A percentile compares a stretch with the other conserved stretches of the same genome.
phyloP scores from a whole-genome alignment of 2,888 invertebrate genomes.

The Dysmachus trigonus region DNA sequence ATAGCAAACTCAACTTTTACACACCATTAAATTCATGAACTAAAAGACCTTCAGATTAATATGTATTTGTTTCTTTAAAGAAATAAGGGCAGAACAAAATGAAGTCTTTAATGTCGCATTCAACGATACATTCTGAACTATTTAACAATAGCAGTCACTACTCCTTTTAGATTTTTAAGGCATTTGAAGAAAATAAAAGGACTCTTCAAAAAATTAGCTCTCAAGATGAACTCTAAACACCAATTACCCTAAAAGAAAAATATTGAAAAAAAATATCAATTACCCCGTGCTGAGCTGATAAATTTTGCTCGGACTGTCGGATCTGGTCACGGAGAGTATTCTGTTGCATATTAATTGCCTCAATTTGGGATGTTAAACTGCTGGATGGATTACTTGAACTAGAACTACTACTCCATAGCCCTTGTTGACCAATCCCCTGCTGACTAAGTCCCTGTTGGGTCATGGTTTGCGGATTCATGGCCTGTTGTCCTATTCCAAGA shows the following conservation, averaged over 20 bases:
- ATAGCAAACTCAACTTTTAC: no score
- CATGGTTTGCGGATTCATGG: slow-evolving; percentile 45
- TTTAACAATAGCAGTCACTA: background rate
- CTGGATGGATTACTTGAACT: slow-evolving; percentile 54
- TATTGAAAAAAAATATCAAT: slow-evolving; percentile 54
- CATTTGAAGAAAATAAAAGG: background rate
- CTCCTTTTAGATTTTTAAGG: background rate
- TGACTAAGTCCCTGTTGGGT: slow-evolving; percentile 47
- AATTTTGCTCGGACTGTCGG: slow-evolving; percentile 93
- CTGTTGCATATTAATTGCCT: slow-evolving; percentile 78
- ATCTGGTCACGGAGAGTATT: slow-evolving; percentile 89
- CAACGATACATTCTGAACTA: background rate
- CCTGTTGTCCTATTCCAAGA: slow-evolving; percentile 45
- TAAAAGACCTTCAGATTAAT: no score
- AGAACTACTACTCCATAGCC: slow-evolving; percentile 26
- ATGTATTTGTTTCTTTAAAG: no score
- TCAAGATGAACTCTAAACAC: background rate
- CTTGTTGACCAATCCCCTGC: slow-evolving; percentile 50
- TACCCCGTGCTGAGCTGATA: slow-evolving; percentile 93
- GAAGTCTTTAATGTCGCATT: background rate
- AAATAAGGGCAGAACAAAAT: background rate
- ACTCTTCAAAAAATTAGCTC: background rate
- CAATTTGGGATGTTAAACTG: slow-evolving; percentile 65
- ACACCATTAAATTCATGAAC: no score
- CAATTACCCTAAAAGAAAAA: slow-evolving; percentile 1